These are phyloP conservation scores for Ischnus inquisitorius DNA, from an alignment of 2,888 invertebrate species.

Conservation along the genomic window DNA sequence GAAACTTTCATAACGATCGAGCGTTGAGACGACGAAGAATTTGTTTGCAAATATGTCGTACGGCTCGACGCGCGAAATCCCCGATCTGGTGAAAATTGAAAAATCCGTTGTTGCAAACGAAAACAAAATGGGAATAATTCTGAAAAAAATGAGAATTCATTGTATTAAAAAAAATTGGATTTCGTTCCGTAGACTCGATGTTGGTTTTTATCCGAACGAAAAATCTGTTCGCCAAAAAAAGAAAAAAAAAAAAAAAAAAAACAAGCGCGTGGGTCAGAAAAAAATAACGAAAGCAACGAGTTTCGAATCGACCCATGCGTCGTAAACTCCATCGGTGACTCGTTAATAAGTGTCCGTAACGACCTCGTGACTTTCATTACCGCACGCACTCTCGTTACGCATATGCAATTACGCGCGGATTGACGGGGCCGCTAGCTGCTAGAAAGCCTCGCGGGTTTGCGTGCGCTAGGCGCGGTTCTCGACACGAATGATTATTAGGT, in stretches of 20 bases:
- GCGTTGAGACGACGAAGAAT: slow-evolving; percentile 42
- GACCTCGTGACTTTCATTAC: slow-evolving; percentile 69
- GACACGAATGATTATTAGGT: slow-evolving; percentile 37
- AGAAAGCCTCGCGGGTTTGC: background rate
- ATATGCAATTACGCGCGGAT: slow-evolving; percentile 70
- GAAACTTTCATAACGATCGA: slow-evolving; percentile 43
- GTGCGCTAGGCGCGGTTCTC: slow-evolving; percentile 47
- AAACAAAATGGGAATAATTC: no score
- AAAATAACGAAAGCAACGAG: slow-evolving; percentile 35
- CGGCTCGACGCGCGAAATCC: background rate
- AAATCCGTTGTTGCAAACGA: no score
- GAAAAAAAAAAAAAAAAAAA: slow-evolving; percentile 4
- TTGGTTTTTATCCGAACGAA: no score
- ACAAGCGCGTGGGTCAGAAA: background rate
- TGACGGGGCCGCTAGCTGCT: background rate
- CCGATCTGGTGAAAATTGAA: slow-evolving; percentile 1
- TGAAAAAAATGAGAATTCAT: no score
- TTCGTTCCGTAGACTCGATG: no score
- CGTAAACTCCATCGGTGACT: slow-evolving; percentile 60
- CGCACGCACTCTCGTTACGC: slow-evolving; percentile 73
- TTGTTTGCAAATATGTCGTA: slow-evolving; percentile 41
- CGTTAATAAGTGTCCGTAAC: slow-evolving; percentile 65
- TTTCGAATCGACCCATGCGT: slow-evolving; percentile 41
- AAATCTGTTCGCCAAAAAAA: no score
- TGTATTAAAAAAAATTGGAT: no score